Base-by-base conservation (phyloP, 2,888 invertebrate species). In the Atethmia centrago region DNA sequence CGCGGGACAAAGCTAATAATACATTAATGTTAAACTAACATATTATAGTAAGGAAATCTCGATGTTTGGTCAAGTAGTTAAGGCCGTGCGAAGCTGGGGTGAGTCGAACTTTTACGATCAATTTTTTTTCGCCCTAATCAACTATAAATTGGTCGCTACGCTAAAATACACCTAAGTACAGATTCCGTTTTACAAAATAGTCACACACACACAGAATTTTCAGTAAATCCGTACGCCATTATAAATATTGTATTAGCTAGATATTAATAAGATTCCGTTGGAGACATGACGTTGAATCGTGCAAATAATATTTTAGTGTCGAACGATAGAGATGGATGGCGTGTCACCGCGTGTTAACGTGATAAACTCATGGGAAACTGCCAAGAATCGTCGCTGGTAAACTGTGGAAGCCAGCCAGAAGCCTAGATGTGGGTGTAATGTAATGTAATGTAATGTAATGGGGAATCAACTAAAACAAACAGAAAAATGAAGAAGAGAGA, bases 271-370 rank as follows among this genome's bases (percentile, higher is more conserved):
- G 58, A 78, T 59, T 68, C 66, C 28, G 66, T 73, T 51, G 25
- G 59, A 51, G 56, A 74, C 49, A 72, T 72, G 70, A 66, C 78
- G 67, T 64, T 53, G 16, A 71, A 80, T 71, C 82, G 83, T 71
- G 80, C 80, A 79, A 81, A 85, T 85, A 83, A 80, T 85, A 86
- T 80, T 76, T 82, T 77, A 80, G 70, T 74, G 83, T 87, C 82
- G 72, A 56, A 62, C 71, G 70, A 74, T 75, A 70, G 42, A 82
- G 82, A 84, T 84, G 62, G 82, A 83, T 83, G 65, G 55, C 42
- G 19, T 31, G 45, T 72, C 56, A 49, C 40, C 0, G 40, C 31
- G 3, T 51, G 56, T 55, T 59, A 36, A 19, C 16, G 58, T 49
- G 78, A 74, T 79, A 74, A 62, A 71, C 36, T 69, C 75, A 76